Evolutionary conservation across 2,888 invertebrate species (phyloP).

Genomic region (Clistopyga incitator): DNA sequence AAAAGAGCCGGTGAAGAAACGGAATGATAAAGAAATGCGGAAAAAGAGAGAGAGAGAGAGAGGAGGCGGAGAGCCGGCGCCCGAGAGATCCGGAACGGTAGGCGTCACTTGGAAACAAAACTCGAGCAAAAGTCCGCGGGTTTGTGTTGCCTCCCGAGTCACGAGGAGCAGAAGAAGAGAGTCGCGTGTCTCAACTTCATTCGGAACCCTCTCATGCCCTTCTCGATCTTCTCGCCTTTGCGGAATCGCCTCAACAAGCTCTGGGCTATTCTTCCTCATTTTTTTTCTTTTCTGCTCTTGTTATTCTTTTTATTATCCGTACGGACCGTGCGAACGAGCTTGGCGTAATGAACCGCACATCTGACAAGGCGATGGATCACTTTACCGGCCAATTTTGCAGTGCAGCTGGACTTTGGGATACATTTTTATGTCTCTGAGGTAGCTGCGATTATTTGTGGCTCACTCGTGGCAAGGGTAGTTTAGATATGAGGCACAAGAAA

Average conservation of each 20-base stretch:
- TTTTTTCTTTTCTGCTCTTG: conserved; percentile 39
- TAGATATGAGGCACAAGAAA: too few species aligned
- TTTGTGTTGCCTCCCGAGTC: conserved; percentile 34
- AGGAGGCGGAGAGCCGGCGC: conserved; percentile 58
- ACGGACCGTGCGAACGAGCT: conserved; percentile 64
- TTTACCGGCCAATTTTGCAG: neutral
- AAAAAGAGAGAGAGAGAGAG: conserved; percentile 21
- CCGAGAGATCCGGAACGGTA: conserved; percentile 69
- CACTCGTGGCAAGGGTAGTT: too few species aligned
- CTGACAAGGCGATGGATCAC: conserved; percentile 39
- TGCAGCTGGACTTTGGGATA: neutral
- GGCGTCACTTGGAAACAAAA: conserved; percentile 59
- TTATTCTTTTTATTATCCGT: conserved; percentile 41
- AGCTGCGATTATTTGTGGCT: too few species aligned
- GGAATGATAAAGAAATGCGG: conserved; percentile 1
- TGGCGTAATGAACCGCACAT: conserved; percentile 68
- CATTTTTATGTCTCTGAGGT: too few species aligned
- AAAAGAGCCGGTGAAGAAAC: conserved; percentile 12
- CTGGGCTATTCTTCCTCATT: conserved; percentile 20
- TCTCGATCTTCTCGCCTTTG: conserved; percentile 61
- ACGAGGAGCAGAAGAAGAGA: conserved; percentile 35
- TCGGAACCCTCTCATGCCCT: conserved; percentile 27
- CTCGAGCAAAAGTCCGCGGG: conserved; percentile 30
- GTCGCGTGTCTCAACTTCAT: conserved; percentile 67
- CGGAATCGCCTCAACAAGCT: conserved; percentile 54